A percentile compares a stretch with the other conserved stretches of the same genome.
Evolutionary conservation across 2,888 invertebrate species (phyloP).

Genomic region (Buathra laborator): DNA sequence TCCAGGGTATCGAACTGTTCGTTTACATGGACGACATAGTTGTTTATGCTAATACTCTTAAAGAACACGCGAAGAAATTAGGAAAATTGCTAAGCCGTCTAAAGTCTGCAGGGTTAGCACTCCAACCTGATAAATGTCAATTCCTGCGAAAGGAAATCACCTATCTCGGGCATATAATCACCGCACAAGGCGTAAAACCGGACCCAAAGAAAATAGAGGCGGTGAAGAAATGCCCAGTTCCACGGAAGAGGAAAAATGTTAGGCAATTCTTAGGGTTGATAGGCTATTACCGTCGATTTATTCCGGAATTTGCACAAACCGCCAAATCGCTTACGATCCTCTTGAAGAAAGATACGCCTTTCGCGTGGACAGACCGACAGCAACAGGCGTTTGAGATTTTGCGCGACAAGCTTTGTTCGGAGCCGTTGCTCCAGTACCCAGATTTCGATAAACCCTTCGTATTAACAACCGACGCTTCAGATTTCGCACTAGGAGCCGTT

Average conservation of each 20-base stretch:
- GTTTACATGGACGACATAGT: slow-evolving; percentile 61
- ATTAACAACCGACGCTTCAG: too few species aligned
- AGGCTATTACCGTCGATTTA: slow-evolving; percentile 49
- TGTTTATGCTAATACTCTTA: slow-evolving; percentile 22
- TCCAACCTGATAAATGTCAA: slow-evolving; percentile 55
- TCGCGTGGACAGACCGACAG: slow-evolving; percentile 31
- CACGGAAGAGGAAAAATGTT: slow-evolving; percentile 9
- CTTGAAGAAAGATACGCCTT: slow-evolving; percentile 26
- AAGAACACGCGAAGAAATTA: slow-evolving; percentile 42
- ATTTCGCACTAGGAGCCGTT: too few species aligned
- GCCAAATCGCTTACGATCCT: slow-evolving; percentile 37
- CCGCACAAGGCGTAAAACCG: slow-evolving; percentile 21
- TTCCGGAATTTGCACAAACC: slow-evolving; percentile 28
- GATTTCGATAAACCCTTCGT: too few species aligned
- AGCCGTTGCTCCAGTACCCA: slow-evolving; percentile 52
- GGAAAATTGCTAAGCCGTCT: slow-evolving; percentile 33
- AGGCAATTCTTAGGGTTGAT: slow-evolving; percentile 34
- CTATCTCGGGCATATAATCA: slow-evolving; percentile 50
- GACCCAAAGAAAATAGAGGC: slow-evolving; percentile 39
- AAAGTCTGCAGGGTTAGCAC: not conserved
- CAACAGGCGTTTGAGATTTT: slow-evolving; percentile 50
- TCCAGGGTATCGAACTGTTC: slow-evolving; percentile 44
- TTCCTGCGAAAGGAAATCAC: slow-evolving; percentile 43
- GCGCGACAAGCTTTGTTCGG: slow-evolving; percentile 36
- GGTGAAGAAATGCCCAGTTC: slow-evolving; percentile 40